Base-by-base conservation (phyloP, 1,140 invertebrate genomes). In the Cyphomyrmex costatus region DNA sequence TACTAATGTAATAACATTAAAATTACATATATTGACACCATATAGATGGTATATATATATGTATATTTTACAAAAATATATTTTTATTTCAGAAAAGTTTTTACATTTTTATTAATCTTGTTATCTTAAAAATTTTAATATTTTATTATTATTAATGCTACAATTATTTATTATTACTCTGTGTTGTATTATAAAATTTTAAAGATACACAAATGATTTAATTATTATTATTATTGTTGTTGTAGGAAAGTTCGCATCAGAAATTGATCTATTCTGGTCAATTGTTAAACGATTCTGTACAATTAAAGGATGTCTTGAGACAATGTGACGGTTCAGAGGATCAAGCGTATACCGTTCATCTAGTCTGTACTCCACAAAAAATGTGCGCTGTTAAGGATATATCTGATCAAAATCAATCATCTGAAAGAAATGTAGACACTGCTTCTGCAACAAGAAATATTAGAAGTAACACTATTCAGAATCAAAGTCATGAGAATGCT, bases 251-350 rank as follows among this genome's bases (percentile, higher is more conserved):
- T 76, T 96, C 97, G 85, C 97, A 98, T 89, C 98, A 98, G 92
- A 98, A 98, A 94, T 95, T 99, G 0, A 98, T 99, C 91, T 99
- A 98, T 94, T 98, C 98, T 10, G 98, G 98, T n/a, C 97, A 98
- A 92, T 94, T 99, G 16, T 93, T 99, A 71, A 97, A 96, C 58
- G 98, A 99, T 94, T 96, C 96, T 51, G 95, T 96, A 36, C 96
- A 96, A 78, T 92, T 99, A 46, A 98, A 98, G 93, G 98, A 99
- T 94, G 96, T 99, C 46, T 95, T 98, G 51, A 95, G 97, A 63
- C 96, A 96, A 61, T 97, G 97, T 88, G 97, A 98, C 87, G 96
- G 96, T 49, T 96, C 97, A 89, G 96, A 97, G 60, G 90, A 93
- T 65, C 89, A 93, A 63, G 86, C 89, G 5, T 94, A 93, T 46